phyloP scores from a whole-genome alignment of 1,140 invertebrate species.

The Drosophila oshimai region DNA sequence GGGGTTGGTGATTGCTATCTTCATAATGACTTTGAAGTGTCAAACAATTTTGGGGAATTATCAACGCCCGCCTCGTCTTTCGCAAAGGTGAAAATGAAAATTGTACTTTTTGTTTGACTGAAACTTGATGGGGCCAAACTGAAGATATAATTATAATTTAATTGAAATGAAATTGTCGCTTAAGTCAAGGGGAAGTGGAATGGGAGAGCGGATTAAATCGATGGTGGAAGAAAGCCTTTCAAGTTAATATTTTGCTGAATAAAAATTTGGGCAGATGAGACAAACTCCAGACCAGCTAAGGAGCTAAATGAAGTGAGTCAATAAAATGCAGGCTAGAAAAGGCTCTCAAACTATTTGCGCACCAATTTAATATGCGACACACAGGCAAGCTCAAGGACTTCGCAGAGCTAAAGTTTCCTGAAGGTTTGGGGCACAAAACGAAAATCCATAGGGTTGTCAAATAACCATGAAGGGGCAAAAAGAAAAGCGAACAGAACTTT shows the following conservation, averaged over 20 bases:
- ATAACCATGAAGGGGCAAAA: constrained; percentile 35
- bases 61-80: constrained; percentile 38
- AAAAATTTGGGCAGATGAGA: background rate
- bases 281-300: background rate
- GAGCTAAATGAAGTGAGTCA: background rate
- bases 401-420: constrained; percentile 8
- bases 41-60: constrained; percentile 62
- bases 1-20: constrained; percentile 59
- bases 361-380: constrained; percentile 46
- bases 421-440: background rate
- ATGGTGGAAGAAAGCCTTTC: background rate
- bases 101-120: constrained; percentile 40
- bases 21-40: constrained; percentile 77
- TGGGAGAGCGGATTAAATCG: background rate
- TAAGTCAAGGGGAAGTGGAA: background rate
- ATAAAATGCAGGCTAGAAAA: background rate
- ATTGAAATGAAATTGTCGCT: constrained; percentile 59
- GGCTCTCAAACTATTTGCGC: constrained; percentile 33
- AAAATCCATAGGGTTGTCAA: constrained; percentile 10
- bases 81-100: constrained; percentile 61
- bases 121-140: constrained; percentile 14
- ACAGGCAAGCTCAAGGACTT: constrained; percentile 1
- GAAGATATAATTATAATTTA: constrained; percentile 70
- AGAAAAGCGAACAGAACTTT: constrained; percentile 37
- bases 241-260: background rate